Base-by-base conservation (phyloP, 2,888 invertebrate genomes). In the Cyrtodaria siliqua region DNA sequence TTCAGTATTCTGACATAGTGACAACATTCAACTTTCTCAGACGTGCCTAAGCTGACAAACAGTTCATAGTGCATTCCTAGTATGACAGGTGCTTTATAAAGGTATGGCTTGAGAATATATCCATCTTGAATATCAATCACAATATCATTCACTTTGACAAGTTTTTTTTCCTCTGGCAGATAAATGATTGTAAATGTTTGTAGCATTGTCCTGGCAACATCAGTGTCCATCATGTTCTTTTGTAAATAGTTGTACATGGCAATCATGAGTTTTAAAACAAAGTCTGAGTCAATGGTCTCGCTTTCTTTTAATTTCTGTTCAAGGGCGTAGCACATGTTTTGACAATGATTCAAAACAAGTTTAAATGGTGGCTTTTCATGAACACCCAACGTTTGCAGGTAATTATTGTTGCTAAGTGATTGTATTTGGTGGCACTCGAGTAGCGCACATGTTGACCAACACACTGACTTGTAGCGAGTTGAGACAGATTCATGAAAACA, bases 311-410 rank as follows among this genome's bases (percentile, higher is more conserved):
- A 16, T 23, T 33, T 52, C 16, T 24, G 47, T 60, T 29, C 66
- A 40, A 9, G 74, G 27, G 1, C 27, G 14, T 24, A 56, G 47
- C 74, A 77, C 4, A 84, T 49, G 38, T 82, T 80, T 49, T 76
- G 75, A 9, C 72, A 71, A 53, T 84, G 84, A 12, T 55, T 42
- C 26, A 80, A 29, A 42, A 84, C 74, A 18, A 53, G 57, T 9
- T 57, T 40, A 2, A 72, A 8, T 1, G 53, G 27, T 14, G 84
- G 84, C 2, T 71, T 20, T 44, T 70, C 16, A 47, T 33, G 26
- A 29, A 83, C 66, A 20, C 69, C 68, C 26, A 83, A 66, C n/a
- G n/a, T n/a, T n/a, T n/a, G n/a, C n/a, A n/a, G n/a, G n/a, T n/a
- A n/a, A n/a, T n/a, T n/a, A n/a, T n/a, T n/a, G n/a, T n/a, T n/a